A percentile compares a stretch with the other conserved stretches of the same genome.
Evolutionary conservation across 2,888 invertebrate species (phyloP).

Genomic region (Peribatodes rhomboidaria): DNA sequence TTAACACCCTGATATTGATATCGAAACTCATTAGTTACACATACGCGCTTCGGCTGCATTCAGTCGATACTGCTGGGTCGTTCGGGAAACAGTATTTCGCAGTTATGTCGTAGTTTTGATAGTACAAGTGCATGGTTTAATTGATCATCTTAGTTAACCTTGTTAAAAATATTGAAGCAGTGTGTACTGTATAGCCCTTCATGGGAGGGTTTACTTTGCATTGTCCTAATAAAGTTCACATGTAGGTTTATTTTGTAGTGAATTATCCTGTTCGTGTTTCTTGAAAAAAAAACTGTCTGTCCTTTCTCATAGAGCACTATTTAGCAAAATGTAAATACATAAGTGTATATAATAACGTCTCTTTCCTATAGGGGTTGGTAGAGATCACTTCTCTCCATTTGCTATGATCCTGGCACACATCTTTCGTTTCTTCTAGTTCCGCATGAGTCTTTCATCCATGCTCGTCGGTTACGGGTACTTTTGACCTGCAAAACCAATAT

Average conservation of each 20-base stretch:
- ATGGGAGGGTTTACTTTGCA: background rate
- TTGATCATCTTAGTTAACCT: background rate
- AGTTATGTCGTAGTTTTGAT: conserved; percentile 24
- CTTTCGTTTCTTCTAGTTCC: too few relatives aligned
- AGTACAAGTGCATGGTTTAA: background rate
- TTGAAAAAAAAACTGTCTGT: too few relatives aligned
- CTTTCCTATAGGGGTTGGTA: too few relatives aligned
- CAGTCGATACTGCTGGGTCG: conserved; percentile 48
- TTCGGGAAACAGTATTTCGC: conserved; percentile 39
- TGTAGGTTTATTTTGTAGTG: background rate
- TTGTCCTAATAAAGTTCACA: background rate
- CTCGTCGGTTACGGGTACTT: too few relatives aligned
- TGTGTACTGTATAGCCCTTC: background rate
- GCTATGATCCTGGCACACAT: too few relatives aligned
- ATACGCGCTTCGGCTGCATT: conserved; percentile 39
- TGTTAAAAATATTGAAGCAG: background rate
- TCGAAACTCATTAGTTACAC: conserved; percentile 44
- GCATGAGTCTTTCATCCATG: too few relatives aligned
- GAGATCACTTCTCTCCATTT: too few relatives aligned
- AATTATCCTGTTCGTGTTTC: too few relatives aligned
- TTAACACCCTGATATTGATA: conserved; percentile 58
- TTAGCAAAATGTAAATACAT: too few relatives aligned
- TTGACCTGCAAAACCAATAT: too few relatives aligned
- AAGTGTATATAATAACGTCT: too few relatives aligned
- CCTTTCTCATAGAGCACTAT: too few relatives aligned